Conservation (phyloP, 2,113 vertebrate species). For the Benitochromis conjunctus region DNA sequence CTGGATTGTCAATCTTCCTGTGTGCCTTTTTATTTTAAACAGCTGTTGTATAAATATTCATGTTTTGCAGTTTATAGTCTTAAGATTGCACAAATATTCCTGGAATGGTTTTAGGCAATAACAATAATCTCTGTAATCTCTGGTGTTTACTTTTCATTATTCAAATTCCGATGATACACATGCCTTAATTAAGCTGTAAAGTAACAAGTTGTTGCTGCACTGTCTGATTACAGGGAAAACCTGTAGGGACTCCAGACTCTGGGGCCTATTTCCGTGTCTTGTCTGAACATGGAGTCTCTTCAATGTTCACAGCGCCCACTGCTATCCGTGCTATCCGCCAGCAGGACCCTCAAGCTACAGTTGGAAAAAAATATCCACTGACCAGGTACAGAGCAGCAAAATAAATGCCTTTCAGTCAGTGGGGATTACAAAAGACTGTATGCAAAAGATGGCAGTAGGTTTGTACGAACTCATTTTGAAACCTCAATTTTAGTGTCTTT, state of each 20-base stretch:
- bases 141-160: neutral
- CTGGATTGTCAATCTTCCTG: constrained; percentile 9
- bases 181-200: neutral
- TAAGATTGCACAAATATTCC: neutral
- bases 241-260: constrained; percentile 92
- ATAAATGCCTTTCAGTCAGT: neutral
- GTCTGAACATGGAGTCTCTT: constrained; percentile 83
- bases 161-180: neutral
- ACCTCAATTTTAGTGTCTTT: neutral
- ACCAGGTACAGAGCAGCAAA: constrained; percentile 75
- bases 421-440: neutral
- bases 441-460: neutral
- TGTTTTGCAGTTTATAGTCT: neutral
- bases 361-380: constrained; percentile 79
- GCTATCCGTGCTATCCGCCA: constrained; percentile 95
- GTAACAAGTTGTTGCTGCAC: neutral
- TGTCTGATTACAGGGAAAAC: constrained; percentile 83
- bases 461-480: neutral
- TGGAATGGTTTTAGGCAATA: neutral
- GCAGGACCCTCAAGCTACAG: constrained; percentile 83
- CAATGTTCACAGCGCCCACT: constrained; percentile 92
- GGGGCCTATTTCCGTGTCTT: constrained; percentile 93
- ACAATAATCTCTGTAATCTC: neutral
- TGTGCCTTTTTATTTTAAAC: neutral
- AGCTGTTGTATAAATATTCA: constrained; percentile 33